Evolutionary conservation across 2,888 invertebrate genomes (phyloP).

Genomic region (Zonitis immaculata): DNA sequence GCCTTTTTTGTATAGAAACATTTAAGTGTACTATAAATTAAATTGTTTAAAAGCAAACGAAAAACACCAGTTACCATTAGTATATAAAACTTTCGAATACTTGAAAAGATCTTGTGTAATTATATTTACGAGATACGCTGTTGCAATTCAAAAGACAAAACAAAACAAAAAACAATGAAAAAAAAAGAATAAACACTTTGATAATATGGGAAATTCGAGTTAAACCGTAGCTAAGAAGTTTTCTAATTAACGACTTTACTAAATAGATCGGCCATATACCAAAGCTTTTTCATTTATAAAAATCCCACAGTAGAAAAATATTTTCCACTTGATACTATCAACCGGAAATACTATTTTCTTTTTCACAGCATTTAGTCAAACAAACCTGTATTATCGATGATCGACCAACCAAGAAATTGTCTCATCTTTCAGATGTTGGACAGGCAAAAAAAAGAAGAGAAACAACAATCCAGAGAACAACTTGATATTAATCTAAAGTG

Average conservation of each 20-base stretch:
- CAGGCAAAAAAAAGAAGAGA: conserved; percentile 20
- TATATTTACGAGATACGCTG: background rate
- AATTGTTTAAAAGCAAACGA: background rate
- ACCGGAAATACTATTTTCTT: conserved; percentile 19
- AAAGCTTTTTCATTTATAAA: no score
- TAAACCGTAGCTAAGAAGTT: background rate
- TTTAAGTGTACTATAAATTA: no score
- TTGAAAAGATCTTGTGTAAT: background rate
- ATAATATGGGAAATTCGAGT: background rate
- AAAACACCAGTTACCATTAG: background rate
- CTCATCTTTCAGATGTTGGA: conserved; percentile 27
- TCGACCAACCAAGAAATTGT: conserved; percentile 29
- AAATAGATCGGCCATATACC: no score
- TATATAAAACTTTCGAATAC: background rate
- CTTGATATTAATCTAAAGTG: background rate
- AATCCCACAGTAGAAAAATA: no score
- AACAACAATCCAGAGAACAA: no score
- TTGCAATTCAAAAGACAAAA: no score
- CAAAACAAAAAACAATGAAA: no score
- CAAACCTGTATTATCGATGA: conserved; percentile 26
- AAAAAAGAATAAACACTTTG: background rate
- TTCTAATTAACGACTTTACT: conserved; percentile 2
- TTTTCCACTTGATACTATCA: conserved; percentile 25
- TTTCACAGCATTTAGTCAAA: conserved; percentile 25
- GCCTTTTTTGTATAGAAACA: no score